A percentile compares a stretch with the other conserved stretches of the same genome.
These are phyloP conservation scores for Cavia porcellus DNA, from an alignment of 2,113 vertebrate genomes.

Conservation along the genomic window DNA sequence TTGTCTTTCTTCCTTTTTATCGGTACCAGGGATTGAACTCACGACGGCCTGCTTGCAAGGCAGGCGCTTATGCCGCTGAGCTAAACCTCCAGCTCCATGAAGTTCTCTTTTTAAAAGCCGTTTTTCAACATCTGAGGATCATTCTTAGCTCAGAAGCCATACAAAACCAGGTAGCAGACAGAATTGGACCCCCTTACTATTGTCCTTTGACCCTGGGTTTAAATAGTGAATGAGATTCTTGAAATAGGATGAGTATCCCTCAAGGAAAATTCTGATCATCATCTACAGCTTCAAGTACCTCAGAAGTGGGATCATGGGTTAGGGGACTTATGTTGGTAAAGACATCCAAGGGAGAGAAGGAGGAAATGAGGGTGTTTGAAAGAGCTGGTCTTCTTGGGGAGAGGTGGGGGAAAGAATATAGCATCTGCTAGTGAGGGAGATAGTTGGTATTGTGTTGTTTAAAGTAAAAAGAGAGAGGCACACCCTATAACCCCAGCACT, in stretches of 20 bases:
- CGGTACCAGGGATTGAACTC: no score
- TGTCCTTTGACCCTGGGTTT: not conserved
- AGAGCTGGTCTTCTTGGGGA: not conserved
- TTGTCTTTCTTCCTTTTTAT: not conserved
- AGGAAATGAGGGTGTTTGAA: not conserved
- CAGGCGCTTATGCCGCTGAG: no score
- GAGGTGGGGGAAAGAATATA: not conserved
- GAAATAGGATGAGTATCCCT: not conserved
- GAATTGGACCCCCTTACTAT: not conserved
- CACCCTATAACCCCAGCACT: not conserved
- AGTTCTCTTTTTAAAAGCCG: slow-evolving; percentile 7
- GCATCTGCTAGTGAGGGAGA: not conserved
- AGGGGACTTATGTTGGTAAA: not conserved
- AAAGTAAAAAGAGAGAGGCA: not conserved
- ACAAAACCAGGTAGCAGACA: not conserved
- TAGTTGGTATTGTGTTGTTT: not conserved
- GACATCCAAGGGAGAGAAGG: not conserved
- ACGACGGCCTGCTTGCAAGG: no score
- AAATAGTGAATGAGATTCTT: slow-evolving; percentile 30
- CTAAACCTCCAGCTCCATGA: not conserved
- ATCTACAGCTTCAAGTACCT: not conserved
- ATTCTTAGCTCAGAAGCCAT: not conserved
- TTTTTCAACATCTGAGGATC: slow-evolving; percentile 25
- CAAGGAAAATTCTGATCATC: not conserved
- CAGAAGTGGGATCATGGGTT: not conserved